These are phyloP conservation scores for Meghimatium bilineatum DNA, from an alignment of 2,888 invertebrate species.

Conservation along the genomic window DNA sequence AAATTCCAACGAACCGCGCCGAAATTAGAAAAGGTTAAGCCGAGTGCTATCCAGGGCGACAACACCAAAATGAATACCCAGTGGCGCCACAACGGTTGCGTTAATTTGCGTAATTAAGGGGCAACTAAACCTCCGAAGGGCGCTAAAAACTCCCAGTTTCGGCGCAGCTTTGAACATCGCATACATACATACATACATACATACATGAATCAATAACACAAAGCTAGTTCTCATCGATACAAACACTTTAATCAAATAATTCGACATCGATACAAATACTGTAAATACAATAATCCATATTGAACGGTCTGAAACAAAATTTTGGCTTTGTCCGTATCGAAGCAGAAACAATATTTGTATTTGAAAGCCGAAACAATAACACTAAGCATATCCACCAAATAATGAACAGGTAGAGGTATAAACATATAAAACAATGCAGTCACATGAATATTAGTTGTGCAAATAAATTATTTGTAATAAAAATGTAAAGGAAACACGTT, in stretches of 20 bases:
- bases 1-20: too few species aligned
- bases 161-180: too few species aligned
- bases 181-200: background rate
- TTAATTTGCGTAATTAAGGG: too few species aligned
- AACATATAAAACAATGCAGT: background rate
- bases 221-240: background rate
- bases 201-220: background rate
- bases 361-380: conserved; percentile 3
- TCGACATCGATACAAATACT: background rate
- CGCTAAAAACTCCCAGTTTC: too few species aligned
- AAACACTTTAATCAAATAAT: background rate
- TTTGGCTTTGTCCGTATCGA: background rate
- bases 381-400: background rate
- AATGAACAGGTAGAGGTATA: background rate
- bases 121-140: too few species aligned
- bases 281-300: background rate
- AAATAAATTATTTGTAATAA: too few species aligned
- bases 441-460: too few species aligned
- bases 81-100: too few species aligned
- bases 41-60: too few species aligned
- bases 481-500: too few species aligned
- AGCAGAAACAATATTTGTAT: background rate
- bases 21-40: too few species aligned
- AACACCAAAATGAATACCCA: too few species aligned
- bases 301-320: background rate